Base-by-base conservation (phyloP, 2,888 invertebrate genomes). In the Disparrhopalites patrizii region DNA sequence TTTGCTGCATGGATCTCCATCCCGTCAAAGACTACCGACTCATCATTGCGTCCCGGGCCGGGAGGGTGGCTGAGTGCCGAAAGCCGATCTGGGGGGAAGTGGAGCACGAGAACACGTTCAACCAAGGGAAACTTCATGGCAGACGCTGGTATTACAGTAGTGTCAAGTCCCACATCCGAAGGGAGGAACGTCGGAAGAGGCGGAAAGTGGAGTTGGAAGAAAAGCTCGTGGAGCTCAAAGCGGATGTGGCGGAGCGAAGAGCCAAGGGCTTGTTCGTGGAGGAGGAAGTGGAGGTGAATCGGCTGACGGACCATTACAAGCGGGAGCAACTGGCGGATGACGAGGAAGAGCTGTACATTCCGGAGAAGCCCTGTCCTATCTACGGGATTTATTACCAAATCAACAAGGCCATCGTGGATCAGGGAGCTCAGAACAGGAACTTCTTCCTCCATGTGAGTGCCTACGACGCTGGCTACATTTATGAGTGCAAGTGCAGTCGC, bases 391-490 rank as follows among this genome's bases (percentile, higher is more conserved):
- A 82, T 67, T 85, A 85, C 33, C 62, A 67, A 23, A 69, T 73
- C 13, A 73, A 71, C 57, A 65, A 67, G 30, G 38, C 55, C 67
- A 82, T 83, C 0, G n/a, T n/a, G n/a, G 61, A 63, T 13, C 71
- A 70, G 4, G 50, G 47, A 13, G 54, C 66, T 20, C 70, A 74
- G 1, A 78, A 80, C 2, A 77, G 81, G 25, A 83, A 83, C 0
- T 79, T 87, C 62, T 85, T 85, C 84, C 71, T 87, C 0, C 85
- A 85, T 0, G 81, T 87, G 81, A 82, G 80, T 2, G 87, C 85
- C 27, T 87, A 82, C 71, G 87, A 87, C 77, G 84, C 86, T 2
- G 87, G 87, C 27, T 87, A 85, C 71, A 81, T 87, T 69, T 87
- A 87, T 74, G 86, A 87, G 77, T 83, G 83, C 73, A 76, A 76